Base-by-base conservation (phyloP, 2,888 invertebrate species). In the Rhorus exstirpatorius region DNA sequence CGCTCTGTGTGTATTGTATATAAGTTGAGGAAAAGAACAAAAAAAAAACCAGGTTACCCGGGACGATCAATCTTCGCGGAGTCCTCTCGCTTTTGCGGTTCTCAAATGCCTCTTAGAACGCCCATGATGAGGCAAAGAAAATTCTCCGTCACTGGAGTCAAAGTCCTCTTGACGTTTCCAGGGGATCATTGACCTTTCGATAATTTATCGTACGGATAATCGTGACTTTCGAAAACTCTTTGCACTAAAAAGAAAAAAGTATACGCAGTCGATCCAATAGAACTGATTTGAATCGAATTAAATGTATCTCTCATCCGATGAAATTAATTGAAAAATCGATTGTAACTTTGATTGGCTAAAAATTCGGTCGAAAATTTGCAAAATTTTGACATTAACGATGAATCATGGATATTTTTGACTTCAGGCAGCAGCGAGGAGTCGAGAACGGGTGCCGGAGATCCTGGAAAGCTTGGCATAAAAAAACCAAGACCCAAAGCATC, bases 401-500 rank as follows among this genome's bases (percentile, higher is more conserved):
- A 63, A 70, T 77, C 60, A 31, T 41, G 8, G 19, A 26, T 51
- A n/a, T 81, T 85, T 83, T 74, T 85, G 70, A 80, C 92, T 93
- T 67, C 90, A 93, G 94, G 93, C 60, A 93, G 93, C 86, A 94
- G 95, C 87, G 94, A 95, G 88, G 95, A 95, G 87, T 93, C 93
- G 80, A 93, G 93, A 89, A 90, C 91, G 76, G 91, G 93, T 44
- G 90, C 93, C 72, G 93, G 94, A 44, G 94, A 95, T 89, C 94
- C 94, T 63, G 94, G 94, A 55, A 95, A 95, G 90, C 93, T 94
- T 89, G 93, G 94, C 55, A 94, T 94, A 84, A 96, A 96, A 92
- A 95, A 96, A 91, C 95, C 95, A 85, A 95, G 97, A 85, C 96
- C 97, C 31, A 98, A 98, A 93, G 96, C 97, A 85, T 96, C 97